Conservation (phyloP, 2,113 vertebrate species). For the Callorhinus ursinus region DNA sequence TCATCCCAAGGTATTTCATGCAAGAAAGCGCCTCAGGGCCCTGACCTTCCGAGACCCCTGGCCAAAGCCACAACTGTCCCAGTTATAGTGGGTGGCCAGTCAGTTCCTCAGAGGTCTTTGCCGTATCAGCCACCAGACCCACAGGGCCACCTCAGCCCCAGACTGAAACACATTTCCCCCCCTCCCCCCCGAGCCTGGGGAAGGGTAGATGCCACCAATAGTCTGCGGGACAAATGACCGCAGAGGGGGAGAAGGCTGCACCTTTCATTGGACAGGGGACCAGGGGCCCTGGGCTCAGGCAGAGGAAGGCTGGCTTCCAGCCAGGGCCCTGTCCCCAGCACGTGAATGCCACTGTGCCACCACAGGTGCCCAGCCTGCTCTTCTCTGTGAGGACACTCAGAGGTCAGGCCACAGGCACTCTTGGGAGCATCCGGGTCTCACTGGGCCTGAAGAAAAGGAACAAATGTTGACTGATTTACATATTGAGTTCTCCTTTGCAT, state of each 20-base stretch:
- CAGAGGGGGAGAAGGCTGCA: background rate
- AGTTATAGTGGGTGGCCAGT: background rate
- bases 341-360: background rate
- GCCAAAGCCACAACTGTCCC: background rate
- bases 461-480: background rate
- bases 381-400: background rate
- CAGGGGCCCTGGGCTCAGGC: background rate
- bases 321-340: background rate
- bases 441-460: background rate
- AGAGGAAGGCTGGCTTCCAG: background rate
- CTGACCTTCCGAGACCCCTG: background rate
- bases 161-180: background rate
- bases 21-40: background rate
- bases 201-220: background rate
- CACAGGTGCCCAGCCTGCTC: background rate
- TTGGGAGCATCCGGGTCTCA: background rate
- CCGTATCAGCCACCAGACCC: background rate
- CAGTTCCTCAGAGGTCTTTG: background rate
- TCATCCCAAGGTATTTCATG: background rate
- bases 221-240: background rate
- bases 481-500: background rate
- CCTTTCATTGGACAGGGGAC: background rate
- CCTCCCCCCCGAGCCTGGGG: background rate
- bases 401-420: background rate
- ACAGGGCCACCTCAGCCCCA: background rate